phyloP scores from a whole-genome alignment of 2,113 vertebrate species.

The Colaptes auratus region DNA sequence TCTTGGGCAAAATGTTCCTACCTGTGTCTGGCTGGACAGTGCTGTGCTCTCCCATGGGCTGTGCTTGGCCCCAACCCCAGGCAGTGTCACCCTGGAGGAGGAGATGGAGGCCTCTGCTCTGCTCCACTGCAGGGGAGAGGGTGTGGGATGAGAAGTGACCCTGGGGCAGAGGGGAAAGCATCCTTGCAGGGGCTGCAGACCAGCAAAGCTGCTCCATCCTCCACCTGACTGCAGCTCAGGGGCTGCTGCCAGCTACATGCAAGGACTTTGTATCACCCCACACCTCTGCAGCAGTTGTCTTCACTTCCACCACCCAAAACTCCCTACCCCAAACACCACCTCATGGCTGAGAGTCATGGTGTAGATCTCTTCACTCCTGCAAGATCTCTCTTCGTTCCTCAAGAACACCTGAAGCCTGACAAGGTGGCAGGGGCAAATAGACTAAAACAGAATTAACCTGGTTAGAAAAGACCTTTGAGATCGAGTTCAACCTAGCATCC shows the following conservation, averaged over 20 bases:
- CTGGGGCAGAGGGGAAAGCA: accelerated
- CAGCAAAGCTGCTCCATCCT: accelerated
- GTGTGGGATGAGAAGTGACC: accelerated
- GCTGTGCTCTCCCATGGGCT: neutral
- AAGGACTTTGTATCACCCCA: too few relatives aligned
- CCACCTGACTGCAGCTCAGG: accelerated
- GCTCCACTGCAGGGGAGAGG: neutral
- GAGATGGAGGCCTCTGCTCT: too few relatives aligned
- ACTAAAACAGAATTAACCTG: too few relatives aligned
- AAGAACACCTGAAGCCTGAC: neutral
- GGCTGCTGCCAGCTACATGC: too few relatives aligned
- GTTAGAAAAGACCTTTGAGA: too few relatives aligned
- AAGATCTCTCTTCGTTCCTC: neutral
- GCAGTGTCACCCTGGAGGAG: too few relatives aligned
- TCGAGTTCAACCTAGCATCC: too few relatives aligned
- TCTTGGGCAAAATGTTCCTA: neutral
- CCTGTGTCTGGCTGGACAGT: neutral
- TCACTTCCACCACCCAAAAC: neutral
- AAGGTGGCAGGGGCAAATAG: neutral
- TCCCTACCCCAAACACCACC: neutral
- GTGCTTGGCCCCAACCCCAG: neutral
- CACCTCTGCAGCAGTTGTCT: neutral
- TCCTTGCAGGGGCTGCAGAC: accelerated
- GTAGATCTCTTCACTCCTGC: neutral
- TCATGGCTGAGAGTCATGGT: neutral